Conservation (phyloP, 2,113 vertebrate genomes). For the Origma solitaria region DNA sequence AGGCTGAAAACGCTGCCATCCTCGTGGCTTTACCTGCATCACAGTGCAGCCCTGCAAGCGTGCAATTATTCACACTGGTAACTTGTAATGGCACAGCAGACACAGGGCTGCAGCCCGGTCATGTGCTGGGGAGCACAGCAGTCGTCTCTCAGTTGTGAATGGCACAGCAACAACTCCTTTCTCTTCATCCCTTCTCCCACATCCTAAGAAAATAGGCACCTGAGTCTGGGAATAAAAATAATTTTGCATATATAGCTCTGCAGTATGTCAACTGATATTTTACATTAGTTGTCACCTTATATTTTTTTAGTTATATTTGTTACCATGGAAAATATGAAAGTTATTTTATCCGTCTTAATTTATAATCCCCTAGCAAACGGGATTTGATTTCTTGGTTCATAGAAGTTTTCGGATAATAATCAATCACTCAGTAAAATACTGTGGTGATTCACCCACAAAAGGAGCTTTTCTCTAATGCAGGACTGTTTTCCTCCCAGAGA, state of each 20-base stretch:
- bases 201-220: background rate
- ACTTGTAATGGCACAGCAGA: background rate
- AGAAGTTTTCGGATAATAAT: background rate
- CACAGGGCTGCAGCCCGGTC: background rate
- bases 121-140: background rate
- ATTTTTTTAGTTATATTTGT: background rate
- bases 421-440: background rate
- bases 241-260: background rate
- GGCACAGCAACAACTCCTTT: background rate
- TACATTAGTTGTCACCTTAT: background rate
- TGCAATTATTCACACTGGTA: background rate
- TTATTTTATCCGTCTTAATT: background rate
- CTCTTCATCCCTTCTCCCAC: background rate
- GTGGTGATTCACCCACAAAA: background rate
- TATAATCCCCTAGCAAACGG: background rate
- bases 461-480: background rate
- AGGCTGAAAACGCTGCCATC: background rate
- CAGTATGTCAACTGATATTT: background rate
- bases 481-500: background rate
- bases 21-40: background rate
- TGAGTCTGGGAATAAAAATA: background rate
- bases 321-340: background rate
- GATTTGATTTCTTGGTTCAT: background rate
- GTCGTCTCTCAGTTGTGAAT: background rate
- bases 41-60: background rate